Percentiles rank a stretch among this genome's conserved stretches.
These are phyloP conservation scores for Vulpes vulpes DNA, from an alignment of 2,113 vertebrate species.

Conservation along the genomic window DNA sequence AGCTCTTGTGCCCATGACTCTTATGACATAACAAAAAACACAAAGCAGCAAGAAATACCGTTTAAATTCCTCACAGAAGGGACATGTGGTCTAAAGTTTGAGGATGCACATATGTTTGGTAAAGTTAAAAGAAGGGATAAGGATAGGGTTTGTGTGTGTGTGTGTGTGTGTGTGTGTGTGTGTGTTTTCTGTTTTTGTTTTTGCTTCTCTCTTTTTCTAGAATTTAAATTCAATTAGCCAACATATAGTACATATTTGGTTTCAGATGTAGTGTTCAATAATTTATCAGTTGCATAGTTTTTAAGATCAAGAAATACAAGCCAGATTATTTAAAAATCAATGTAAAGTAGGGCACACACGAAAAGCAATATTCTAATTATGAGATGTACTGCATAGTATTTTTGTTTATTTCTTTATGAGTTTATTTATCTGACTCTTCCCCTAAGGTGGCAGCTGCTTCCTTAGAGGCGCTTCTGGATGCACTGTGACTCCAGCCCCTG, in stretches of 20 bases:
- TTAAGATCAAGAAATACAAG: too few relatives aligned
- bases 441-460: too few relatives aligned
- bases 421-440: background rate
- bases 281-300: too few relatives aligned
- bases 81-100: fast-evolving
- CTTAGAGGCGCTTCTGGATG: background rate
- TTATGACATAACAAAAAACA: fast-evolving
- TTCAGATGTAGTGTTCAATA: too few relatives aligned
- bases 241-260: too few relatives aligned
- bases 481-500: fast-evolving
- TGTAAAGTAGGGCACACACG: background rate
- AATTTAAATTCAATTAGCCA: too few relatives aligned
- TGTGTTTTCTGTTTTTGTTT: background rate
- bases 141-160: background rate
- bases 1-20: background rate
- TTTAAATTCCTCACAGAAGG: background rate
- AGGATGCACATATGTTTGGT: background rate
- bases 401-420: background rate
- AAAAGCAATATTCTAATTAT: background rate
- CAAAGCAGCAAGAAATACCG: background rate
- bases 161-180: too few relatives aligned
- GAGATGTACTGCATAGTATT: fast-evolving
- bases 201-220: too few relatives aligned
- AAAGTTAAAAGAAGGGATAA: background rate
- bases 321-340: background rate